Evolutionary conservation across 2,888 invertebrate genomes (phyloP), one percentile per base, ranked within the genome.

Genomic region (Cabera pusaria): DNA sequence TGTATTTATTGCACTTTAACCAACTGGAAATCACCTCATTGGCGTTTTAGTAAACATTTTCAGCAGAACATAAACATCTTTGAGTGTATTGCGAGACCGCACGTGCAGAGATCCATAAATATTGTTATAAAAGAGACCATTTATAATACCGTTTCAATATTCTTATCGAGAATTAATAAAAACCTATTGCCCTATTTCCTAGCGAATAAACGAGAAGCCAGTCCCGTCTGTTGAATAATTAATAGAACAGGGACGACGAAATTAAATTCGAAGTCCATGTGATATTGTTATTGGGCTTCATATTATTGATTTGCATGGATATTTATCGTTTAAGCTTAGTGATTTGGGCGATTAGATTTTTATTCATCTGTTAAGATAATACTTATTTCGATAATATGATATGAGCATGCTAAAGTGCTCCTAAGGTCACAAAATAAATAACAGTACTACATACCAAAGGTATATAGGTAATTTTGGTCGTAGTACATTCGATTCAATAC

Each of bases 211-310:
- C 49, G 59, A 64, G 52, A 59, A 56, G 52, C 57, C 63, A 61
- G 64, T 66, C 62, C 56, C 60, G 65, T 69, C 69, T 65, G 58
- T 69, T 83, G 82, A 84, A 85, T 84, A 74, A 80, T 82, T 76
- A 78, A 83, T 79, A 58, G 52, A 61, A 62, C 54, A 58, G 60
- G 64, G 72, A 65, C 68, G 71, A 65, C 68, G 58, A 66, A 70
- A 73, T 64, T 70, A 64, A 59, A 64, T 59, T 64, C 61, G 59
- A 56, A 62, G 53, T 28, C 60, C 58, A 57, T 46, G 37, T 37
- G 52, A 56, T 34, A 28, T 34, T 33, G 23, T 22, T 23, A 23
- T 40, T 32, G 42, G 24, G 7, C 18, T 29, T 25, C 28, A 19
- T 57, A n/a, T 38, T 44, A 47, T 46, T 48, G 49, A 51, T 59